These are phyloP conservation scores for Drepanosiphum platanoidis DNA, from an alignment of 2,888 invertebrate species.

Conservation along the genomic window DNA sequence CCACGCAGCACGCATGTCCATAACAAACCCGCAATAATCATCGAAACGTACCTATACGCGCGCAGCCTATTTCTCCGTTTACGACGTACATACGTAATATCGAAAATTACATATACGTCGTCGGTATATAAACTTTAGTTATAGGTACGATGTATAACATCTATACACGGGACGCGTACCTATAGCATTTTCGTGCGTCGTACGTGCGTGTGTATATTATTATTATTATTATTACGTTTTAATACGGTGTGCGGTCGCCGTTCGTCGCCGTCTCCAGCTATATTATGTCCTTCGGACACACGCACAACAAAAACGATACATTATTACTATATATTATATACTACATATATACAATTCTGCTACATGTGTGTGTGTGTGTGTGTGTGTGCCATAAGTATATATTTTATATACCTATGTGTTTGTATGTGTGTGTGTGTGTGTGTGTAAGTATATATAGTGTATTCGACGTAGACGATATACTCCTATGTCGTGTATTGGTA, in stretches of 20 bases:
- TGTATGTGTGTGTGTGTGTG: background rate
- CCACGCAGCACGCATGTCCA: too few relatives aligned
- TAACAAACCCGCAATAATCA: too few relatives aligned
- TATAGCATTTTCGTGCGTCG: conserved; percentile 21
- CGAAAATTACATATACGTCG: too few relatives aligned
- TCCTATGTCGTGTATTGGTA: conserved; percentile 12
- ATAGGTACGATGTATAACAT: background rate
- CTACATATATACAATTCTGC: background rate
- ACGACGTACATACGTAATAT: too few relatives aligned
- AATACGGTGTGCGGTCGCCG: conserved; percentile 22
- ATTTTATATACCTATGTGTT: background rate
- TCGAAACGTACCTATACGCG: background rate
- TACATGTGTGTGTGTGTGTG: background rate
- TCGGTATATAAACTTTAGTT: too few relatives aligned
- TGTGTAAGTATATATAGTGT: background rate
- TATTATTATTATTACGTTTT: background rate
- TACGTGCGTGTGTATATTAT: conserved; percentile 7
- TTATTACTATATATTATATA: conserved; percentile 13
- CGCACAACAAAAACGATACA: conserved; percentile 33
- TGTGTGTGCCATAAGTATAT: background rate
- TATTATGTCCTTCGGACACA: conserved; percentile 42
- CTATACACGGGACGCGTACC: background rate
- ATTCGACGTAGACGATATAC: too few relatives aligned
- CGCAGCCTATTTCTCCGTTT: background rate
- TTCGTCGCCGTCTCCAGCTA: conserved; percentile 9